phyloP scores from a whole-genome alignment of 2,797 vertebrate species.

The Atherinosoma microstoma region DNA sequence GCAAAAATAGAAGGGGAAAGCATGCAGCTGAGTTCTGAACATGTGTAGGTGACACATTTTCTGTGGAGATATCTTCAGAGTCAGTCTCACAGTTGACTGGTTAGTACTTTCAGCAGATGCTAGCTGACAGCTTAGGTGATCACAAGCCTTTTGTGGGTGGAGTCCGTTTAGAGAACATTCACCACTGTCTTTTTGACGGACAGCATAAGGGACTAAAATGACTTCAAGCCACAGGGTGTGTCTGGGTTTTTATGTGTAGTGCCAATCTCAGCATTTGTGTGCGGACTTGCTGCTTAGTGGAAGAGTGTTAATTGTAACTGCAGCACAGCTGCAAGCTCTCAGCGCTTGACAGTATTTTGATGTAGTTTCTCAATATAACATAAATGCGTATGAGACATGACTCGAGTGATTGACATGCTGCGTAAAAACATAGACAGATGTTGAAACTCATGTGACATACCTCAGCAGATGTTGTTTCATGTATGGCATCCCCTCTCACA shows the following conservation, averaged over 20 bases:
- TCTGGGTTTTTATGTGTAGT: constrained; percentile 70
- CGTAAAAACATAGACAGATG: constrained; percentile 82
- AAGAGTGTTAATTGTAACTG: constrained; percentile 62
- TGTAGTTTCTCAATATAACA: constrained; percentile 59
- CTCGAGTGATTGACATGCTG: constrained; percentile 76
- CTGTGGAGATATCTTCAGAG: constrained; percentile 64
- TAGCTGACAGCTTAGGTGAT: constrained; percentile 83
- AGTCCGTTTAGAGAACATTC: constrained; percentile 80
- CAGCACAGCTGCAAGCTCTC: constrained; percentile 64
- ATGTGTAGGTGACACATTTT: constrained; percentile 71
- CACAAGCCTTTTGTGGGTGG: constrained; percentile 80
- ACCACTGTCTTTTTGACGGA: constrained; percentile 81
- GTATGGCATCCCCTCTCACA: constrained; percentile 80
- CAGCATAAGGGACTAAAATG: constrained; percentile 83
- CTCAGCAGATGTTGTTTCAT: constrained; percentile 82
- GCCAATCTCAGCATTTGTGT: constrained; percentile 62
- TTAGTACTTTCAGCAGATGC: constrained; percentile 83
- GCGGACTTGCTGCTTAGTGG: constrained; percentile 30
- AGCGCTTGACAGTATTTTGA: constrained; percentile 52
- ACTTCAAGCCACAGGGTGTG: constrained; percentile 77
- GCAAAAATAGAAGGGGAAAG: constrained; percentile 54
- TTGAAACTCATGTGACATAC: constrained; percentile 79
- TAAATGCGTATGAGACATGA: constrained; percentile 55
- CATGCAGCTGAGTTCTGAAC: constrained; percentile 58
- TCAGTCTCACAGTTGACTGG: constrained; percentile 72